Base-by-base conservation (phyloP, 2,888 invertebrate species). In the Cetonia aurata region DNA sequence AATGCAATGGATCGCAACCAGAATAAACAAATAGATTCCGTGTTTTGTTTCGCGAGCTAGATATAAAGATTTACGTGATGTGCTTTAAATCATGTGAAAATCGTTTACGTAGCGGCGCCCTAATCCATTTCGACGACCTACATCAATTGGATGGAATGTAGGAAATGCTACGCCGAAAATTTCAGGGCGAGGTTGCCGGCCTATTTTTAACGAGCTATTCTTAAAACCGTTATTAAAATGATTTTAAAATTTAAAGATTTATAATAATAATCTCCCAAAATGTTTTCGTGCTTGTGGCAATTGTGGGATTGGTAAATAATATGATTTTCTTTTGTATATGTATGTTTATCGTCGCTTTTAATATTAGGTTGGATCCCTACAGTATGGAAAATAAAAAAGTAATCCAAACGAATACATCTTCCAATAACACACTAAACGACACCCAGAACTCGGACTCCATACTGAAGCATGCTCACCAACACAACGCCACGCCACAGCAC, bases 391-490 rank as follows among this genome's bases (percentile, higher is more conserved):
- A 81, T 76, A 83, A 83, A 73, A 83, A 83, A 77, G 78, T 79
- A 70, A 76, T 76, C 50, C 78, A 78, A 74, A 78, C 79, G 75
- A 81, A 78, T 74, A 74, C 37, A 37, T 6, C 79, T 71, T 72
- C 75, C 67, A 75, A 50, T 68, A 69, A 73, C 44, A 70, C 74
- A 71, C 71, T 73, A 46, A 78, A 78, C 72, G 81, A 78, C 67
- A 67, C 62, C 50, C 72, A 69, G 13, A 68, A 80, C 66, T 37
- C 37, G 1, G 80, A 81, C 72, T 73, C 80, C 50, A 76, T 80
- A 71, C 78, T 79, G 83, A 88, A 89, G 80, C 86, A 88, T 79
- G 86, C 87, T 75, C 89, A 89, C 75, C 83, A 88, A 75, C 89
- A 89, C 76, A 87, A 88, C 73, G 86, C 87, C 67, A 86, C 86